Base-by-base conservation (phyloP, 2,888 invertebrate genomes). In the Agrotis segetum region DNA sequence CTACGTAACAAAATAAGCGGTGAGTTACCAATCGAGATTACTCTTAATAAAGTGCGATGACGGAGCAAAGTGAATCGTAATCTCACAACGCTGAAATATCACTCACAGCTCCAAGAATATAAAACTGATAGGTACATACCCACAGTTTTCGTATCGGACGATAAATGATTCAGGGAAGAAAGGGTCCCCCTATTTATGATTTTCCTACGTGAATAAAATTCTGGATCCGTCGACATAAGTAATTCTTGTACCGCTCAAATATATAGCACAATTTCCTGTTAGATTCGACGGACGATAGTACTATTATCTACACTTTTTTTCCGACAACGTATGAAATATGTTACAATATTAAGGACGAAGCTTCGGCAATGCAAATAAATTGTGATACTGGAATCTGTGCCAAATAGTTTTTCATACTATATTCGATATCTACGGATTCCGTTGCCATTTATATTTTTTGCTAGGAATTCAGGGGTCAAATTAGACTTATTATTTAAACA, bases 161-260 rank as follows among this genome's bases (percentile, higher is more conserved):
- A 85, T 85, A 83, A 82, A 82, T 82, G 85, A 82, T 85, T 82
- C 71, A 73, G 53, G 67, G 56, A 73, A 76, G 76, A 79, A 82
- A 84, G 75, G 85, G 79, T 73, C 73, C 69, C 65, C 29, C 80
- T 84, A 85, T 83, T 85, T 85, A 85, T 79, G 85, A 83, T 79
- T 83, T 76, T 85, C 60, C 71, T 82, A 83, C 82, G 82, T 79
- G 85, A 49, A 79, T 73, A 71, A 79, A 83, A 75, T 85, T 67
- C 67, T 58, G 64, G 34, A 79, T 83, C 47, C 21, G 11, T 67
- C 55, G 74, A 70, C 56, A 62, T 84, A 73, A 82, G 76, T 82
- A 71, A 79, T 82, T 73, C 56, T 69, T 56, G 40, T 82, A 69
- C 24, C 59, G 60, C 56, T 73, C 76, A 71, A 82, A 82, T 79